Percentiles rank a stretch among this genome's conserved stretches.
Conservation (phyloP, 2,888 invertebrate species). For the Hipparchia sbordonii region DNA sequence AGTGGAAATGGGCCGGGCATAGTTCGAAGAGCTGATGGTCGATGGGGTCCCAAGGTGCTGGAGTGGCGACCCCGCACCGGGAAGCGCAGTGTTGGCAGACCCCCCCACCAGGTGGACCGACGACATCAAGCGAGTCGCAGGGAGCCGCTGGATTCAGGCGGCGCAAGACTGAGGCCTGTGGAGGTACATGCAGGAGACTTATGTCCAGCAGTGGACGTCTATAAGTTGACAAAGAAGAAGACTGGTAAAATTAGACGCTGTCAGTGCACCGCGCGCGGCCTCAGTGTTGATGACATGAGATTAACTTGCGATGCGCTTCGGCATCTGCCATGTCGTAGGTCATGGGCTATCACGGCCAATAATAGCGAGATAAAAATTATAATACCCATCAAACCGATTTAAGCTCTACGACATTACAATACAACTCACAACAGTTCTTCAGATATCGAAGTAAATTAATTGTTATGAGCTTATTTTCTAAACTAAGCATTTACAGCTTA, state of each 20-base stretch:
- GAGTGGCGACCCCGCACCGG: too few relatives aligned
- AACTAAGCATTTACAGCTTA: not conserved
- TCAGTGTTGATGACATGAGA: constrained; percentile 34
- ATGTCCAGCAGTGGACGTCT: too few relatives aligned
- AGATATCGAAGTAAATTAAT: constrained; percentile 12
- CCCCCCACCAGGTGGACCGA: too few relatives aligned
- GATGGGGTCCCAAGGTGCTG: too few relatives aligned
- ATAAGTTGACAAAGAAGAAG: too few relatives aligned
- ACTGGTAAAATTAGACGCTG: not conserved
- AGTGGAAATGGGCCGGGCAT: too few relatives aligned
- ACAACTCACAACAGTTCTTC: not conserved
- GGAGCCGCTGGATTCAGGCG: too few relatives aligned
- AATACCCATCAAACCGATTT: not conserved
- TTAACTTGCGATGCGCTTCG: constrained; percentile 34
- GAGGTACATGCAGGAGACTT: too few relatives aligned
- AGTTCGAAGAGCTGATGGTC: too few relatives aligned
- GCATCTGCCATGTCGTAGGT: constrained; percentile 41
- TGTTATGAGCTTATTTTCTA: constrained; percentile 1
- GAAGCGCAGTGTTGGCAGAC: too few relatives aligned
- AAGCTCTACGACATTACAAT: constrained; percentile 1
- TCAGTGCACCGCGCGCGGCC: constrained; percentile 17
- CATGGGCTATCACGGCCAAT: constrained; percentile 40
- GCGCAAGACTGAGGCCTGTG: too few relatives aligned
- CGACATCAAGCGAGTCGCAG: too few relatives aligned
- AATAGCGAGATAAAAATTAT: constrained; percentile 32